These are phyloP conservation scores for Sebastes alutus DNA, from an alignment of 2,797 vertebrate species.

Conservation along the genomic window DNA sequence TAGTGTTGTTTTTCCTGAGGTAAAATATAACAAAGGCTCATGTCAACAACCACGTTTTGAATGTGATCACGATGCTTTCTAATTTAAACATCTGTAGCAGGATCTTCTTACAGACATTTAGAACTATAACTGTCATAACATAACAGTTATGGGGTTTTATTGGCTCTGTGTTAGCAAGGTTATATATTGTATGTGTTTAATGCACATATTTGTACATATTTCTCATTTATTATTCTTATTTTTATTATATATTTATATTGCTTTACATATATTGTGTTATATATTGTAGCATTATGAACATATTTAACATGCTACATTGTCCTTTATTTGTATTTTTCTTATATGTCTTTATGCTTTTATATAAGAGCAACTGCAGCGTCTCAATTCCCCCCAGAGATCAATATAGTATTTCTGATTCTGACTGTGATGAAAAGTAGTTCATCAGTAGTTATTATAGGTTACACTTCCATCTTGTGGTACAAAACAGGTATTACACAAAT, in stretches of 20 bases:
- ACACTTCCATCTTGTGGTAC: constrained; percentile 46
- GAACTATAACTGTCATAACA: neutral
- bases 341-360: too few relatives aligned
- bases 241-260: too few relatives aligned
- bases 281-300: too few relatives aligned
- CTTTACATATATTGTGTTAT: too few relatives aligned
- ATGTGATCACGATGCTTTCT: neutral
- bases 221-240: too few relatives aligned
- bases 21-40: neutral
- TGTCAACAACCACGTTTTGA: neutral
- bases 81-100: neutral
- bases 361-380: neutral
- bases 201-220: too few relatives aligned
- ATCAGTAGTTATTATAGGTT: neutral
- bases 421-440: neutral
- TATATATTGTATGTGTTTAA: too few relatives aligned
- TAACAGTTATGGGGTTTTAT: neutral
- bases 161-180: neutral
- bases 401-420: neutral
- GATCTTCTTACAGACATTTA: neutral
- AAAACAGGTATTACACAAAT: constrained; percentile 6
- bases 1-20: neutral
- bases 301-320: accelerated
- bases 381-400: neutral
- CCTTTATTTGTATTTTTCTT: too few relatives aligned